phyloP scores from a whole-genome alignment of 2,888 invertebrate species.

The Mythimna albipuncta region DNA sequence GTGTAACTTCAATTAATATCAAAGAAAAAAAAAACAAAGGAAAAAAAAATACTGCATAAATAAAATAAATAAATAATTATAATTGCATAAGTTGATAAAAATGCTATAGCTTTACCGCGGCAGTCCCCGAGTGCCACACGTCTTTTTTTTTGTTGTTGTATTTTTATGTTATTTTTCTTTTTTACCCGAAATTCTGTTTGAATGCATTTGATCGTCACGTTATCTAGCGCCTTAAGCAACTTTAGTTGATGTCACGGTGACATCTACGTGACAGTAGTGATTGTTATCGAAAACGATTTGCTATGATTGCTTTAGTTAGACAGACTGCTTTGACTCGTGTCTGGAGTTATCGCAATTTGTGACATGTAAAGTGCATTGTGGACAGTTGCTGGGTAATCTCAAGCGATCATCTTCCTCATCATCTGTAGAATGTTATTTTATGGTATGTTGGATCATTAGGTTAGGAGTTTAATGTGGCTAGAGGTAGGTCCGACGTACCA shows the following conservation, averaged over 20 bases:
- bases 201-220: not conserved
- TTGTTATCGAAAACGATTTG: slow-evolving; percentile 60
- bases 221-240: not conserved
- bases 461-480: too few species aligned
- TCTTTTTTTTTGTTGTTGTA: too few species aligned
- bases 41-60: too few species aligned
- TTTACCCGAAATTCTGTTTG: not conserved
- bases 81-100: too few species aligned
- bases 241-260: slow-evolving; percentile 61
- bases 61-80: too few species aligned
- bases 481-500: too few species aligned
- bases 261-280: slow-evolving; percentile 65
- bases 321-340: slow-evolving; percentile 17
- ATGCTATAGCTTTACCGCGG: too few species aligned
- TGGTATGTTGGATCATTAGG: too few species aligned
- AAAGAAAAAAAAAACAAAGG: too few species aligned
- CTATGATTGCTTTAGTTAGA: slow-evolving; percentile 37
- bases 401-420: not conserved
- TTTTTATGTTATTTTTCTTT: too few species aligned
- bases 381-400: not conserved
- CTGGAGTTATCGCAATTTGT: slow-evolving; percentile 31
- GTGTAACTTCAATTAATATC: too few species aligned
- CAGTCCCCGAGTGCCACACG: too few species aligned
- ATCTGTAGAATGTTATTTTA: not conserved
- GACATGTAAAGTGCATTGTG: slow-evolving; percentile 7